Evolutionary conservation across 1,140 invertebrate genomes (phyloP).

Genomic region (Macrobrachium rosenbergii): DNA sequence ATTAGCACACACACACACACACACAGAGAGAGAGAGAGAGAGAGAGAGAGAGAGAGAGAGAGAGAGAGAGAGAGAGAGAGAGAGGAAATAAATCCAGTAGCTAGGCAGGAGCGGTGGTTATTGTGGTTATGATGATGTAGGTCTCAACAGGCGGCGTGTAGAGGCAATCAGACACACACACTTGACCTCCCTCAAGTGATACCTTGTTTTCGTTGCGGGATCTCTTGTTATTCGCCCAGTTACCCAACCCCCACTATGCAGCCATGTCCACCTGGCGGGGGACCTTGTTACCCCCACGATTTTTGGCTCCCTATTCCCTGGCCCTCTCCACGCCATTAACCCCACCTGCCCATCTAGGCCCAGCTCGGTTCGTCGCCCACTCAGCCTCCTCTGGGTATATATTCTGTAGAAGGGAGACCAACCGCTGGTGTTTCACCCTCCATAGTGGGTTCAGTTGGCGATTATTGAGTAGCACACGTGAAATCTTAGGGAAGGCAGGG

Average conservation of each 20-base stretch:
- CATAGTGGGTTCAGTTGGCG: too few relatives aligned
- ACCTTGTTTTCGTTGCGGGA: conserved; percentile 55
- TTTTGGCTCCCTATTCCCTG: neutral
- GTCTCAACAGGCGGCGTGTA: conserved; percentile 6
- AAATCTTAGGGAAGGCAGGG: too few relatives aligned
- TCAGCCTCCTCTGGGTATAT: too few relatives aligned
- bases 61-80: too few relatives aligned
- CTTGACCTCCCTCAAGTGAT: conserved; percentile 50
- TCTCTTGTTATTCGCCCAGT: conserved; percentile 40
- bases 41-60: too few relatives aligned
- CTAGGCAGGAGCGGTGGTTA: neutral
- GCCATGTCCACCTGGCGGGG: conserved; percentile 34
- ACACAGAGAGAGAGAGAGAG: too few relatives aligned
- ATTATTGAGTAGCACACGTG: too few relatives aligned
- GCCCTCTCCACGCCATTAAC: neutral
- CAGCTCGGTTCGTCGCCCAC: neutral
- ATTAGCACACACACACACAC: too few relatives aligned
- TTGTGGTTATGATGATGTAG: conserved; percentile 14
- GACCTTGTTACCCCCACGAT: conserved; percentile 43
- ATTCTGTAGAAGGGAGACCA: too few relatives aligned
- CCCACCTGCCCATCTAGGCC: neutral
- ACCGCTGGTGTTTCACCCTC: too few relatives aligned
- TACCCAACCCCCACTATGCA: conserved; percentile 28
- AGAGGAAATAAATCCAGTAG: too few relatives aligned
- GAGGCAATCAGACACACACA: conserved; percentile 39